Conservation (phyloP, 2,113 vertebrate species). For the Limnothrissa miodon region DNA sequence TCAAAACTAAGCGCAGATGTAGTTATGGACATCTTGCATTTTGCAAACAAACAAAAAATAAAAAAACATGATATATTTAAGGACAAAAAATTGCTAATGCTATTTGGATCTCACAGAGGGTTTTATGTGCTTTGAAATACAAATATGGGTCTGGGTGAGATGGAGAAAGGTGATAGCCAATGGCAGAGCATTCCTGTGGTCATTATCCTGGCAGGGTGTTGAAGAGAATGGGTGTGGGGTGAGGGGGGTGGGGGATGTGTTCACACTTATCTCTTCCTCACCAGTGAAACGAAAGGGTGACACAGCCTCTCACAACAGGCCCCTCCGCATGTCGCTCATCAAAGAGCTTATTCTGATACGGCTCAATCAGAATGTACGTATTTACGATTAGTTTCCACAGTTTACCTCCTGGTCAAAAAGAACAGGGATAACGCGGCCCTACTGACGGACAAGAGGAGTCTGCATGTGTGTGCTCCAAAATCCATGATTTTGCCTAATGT, state of each 20-base stretch:
- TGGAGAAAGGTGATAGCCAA: constrained; percentile 38
- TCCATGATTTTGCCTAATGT: constrained; percentile 39
- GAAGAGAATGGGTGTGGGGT: constrained; percentile 35
- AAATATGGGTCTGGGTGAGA: constrained; percentile 43
- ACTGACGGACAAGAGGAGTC: neutral
- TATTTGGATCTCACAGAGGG: constrained; percentile 43
- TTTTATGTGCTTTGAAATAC: constrained; percentile 49
- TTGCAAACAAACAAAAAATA: constrained; percentile 28
- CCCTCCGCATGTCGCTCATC: neutral
- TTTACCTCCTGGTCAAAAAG: neutral
- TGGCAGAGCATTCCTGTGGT: constrained; percentile 46
- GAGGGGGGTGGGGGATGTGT: constrained; percentile 16
- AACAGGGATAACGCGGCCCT: neutral
- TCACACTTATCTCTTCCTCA: constrained; percentile 36
- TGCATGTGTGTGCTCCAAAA: neutral
- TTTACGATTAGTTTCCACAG: neutral
- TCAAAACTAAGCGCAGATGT: constrained; percentile 41
- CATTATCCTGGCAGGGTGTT: constrained; percentile 54
- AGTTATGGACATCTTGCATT: constrained; percentile 20
- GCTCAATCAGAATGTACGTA: neutral
- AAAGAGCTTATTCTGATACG: neutral
- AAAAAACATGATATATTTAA: constrained; percentile 37
- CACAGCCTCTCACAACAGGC: neutral
- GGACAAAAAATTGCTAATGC: constrained; percentile 40
- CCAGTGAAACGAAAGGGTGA: constrained; percentile 26